Evolutionary conservation across 1,140 invertebrate genomes (phyloP).

Genomic region (Globodera rostochiensis): DNA sequence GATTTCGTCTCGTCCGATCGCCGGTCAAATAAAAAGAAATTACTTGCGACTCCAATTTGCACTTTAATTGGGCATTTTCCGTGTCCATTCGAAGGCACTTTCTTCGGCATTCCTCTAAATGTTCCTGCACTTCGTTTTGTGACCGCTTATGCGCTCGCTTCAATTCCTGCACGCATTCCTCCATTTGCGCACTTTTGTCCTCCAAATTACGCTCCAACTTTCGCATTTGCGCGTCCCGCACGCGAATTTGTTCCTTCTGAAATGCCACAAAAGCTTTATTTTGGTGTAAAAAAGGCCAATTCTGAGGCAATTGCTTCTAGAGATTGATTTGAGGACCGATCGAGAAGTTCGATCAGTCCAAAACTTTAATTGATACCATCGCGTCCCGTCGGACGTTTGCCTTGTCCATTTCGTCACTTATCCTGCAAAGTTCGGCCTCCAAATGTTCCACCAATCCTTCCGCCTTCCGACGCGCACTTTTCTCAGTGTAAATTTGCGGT

Average conservation of each 20-base stretch:
- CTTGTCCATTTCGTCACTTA: constrained; percentile 50
- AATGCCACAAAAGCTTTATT: neutral
- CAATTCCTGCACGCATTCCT: constrained; percentile 55
- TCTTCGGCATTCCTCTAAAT: constrained; percentile 53
- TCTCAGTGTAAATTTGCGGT: constrained; percentile 39
- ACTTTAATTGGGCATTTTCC: constrained; percentile 49
- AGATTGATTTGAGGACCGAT: neutral
- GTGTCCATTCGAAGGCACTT: constrained; percentile 52
- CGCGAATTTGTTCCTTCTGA: constrained; percentile 56
- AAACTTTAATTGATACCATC: constrained; percentile 44
- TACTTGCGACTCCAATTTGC: constrained; percentile 41
- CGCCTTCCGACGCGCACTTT: constrained; percentile 35
- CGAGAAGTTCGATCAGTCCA: neutral
- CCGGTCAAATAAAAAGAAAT: no score
- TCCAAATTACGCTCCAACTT: constrained; percentile 56
- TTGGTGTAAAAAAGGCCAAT: no score
- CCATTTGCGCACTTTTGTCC: constrained; percentile 59
- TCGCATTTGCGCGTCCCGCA: constrained; percentile 43
- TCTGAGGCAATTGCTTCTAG: neutral
- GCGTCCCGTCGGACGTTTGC: constrained; percentile 46
- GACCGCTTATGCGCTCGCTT: constrained; percentile 53
- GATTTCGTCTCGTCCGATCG: no score
- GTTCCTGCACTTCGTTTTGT: constrained; percentile 49
- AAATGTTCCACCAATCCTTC: constrained; percentile 50
- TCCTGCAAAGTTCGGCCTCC: constrained; percentile 46